phyloP scores from a whole-genome alignment of 2,113 vertebrate genomes.

The Holacanthus passer region DNA sequence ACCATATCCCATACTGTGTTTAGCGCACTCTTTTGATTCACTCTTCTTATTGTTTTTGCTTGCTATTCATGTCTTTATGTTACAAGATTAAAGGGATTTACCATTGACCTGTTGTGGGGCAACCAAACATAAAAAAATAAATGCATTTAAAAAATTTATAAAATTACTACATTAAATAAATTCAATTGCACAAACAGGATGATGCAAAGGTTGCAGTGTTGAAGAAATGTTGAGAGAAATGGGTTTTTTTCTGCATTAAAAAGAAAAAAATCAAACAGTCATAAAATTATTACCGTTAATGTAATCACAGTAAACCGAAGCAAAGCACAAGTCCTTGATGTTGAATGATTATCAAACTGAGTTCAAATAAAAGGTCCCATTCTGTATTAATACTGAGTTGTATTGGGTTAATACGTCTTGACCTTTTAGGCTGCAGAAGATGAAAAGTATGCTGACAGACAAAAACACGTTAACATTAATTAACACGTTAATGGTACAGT shows the following conservation, averaged over 20 bases:
- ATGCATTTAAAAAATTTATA: neutral
- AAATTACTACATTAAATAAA: constrained; percentile 2
- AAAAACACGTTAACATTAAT: too few species aligned
- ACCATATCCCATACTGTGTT: constrained; percentile 24
- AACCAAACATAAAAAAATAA: constrained; percentile 19
- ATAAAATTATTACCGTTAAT: constrained; percentile 24
- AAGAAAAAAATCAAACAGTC: neutral
- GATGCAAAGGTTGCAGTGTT: constrained; percentile 46
- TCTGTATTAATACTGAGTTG: neutral
- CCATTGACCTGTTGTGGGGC: constrained; percentile 24
- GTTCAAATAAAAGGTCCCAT: neutral
- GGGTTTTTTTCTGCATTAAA: neutral
- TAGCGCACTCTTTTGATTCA: neutral
- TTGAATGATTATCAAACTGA: constrained; percentile 12
- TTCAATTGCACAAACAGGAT: constrained; percentile 49
- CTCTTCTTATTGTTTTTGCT: constrained; percentile 6
- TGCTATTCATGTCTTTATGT: constrained; percentile 40
- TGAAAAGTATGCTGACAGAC: neutral
- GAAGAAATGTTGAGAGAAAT: constrained; percentile 28
- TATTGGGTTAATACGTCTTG: neutral
- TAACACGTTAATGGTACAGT: neutral
- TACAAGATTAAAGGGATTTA: constrained; percentile 46
- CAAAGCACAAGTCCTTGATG: neutral
- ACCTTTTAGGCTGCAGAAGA: neutral
- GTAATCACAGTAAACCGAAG: neutral